phyloP scores from a whole-genome alignment of 1,140 invertebrate genomes.

The Globodera rostochiensis region DNA sequence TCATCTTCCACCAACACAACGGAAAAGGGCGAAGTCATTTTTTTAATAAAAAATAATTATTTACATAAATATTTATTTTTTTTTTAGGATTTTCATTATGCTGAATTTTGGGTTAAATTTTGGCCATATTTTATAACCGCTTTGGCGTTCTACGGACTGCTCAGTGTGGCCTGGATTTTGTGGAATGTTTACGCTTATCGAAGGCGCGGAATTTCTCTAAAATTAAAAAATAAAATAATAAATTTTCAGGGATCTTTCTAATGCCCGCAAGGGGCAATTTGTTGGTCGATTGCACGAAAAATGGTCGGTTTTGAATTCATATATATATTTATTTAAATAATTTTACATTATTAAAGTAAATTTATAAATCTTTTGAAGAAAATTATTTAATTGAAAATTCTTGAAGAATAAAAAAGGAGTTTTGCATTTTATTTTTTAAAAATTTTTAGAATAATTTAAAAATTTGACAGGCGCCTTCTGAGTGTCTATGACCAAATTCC shows the following conservation, averaged over 20 bases:
- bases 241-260: slow-evolving; percentile 15
- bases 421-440: not conserved
- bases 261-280: slow-evolving; percentile 3
- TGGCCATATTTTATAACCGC: slow-evolving; percentile 22
- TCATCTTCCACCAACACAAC: not conserved
- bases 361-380: no score
- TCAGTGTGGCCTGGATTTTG: slow-evolving; percentile 24
- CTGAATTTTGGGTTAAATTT: slow-evolving; percentile 22
- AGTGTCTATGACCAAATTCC: slow-evolving; percentile 26
- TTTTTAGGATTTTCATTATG: slow-evolving; percentile 21
- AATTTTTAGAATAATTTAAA: not conserved
- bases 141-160: slow-evolving; percentile 17
- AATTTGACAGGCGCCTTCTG: slow-evolving; percentile 18
- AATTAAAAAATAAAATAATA: slow-evolving; percentile 1
- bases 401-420: no score
- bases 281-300: slow-evolving; percentile 20
- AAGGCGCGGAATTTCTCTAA: not conserved
- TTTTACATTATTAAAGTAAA: no score
- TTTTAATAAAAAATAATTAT: slow-evolving; percentile 6
- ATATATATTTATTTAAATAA: no score
- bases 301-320: not conserved
- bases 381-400: no score
- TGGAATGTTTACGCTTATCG: slow-evolving; percentile 30
- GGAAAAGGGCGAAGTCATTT: not conserved
- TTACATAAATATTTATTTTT: not conserved